A percentile compares a stretch with the other conserved stretches of the same genome.
Conservation (phyloP, 2,113 vertebrate species). For the Dendrocopos noguchii region DNA sequence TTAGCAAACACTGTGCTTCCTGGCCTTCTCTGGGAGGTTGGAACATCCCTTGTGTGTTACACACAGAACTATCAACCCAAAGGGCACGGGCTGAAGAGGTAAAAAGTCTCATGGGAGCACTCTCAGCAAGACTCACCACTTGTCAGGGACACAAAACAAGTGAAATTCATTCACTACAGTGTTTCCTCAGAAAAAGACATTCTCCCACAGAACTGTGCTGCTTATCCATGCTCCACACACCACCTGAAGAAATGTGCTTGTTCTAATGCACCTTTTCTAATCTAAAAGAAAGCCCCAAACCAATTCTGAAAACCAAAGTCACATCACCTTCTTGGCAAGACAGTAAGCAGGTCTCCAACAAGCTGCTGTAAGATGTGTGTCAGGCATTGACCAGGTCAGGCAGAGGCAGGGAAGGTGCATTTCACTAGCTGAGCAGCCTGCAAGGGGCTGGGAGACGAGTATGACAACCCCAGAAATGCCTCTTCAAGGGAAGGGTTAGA, state of each 20-base stretch:
- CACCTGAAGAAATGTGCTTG: background rate
- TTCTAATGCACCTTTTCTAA: background rate
- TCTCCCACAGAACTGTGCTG: background rate
- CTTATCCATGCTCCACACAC: background rate
- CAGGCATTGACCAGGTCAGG: background rate
- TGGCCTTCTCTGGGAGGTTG: background rate
- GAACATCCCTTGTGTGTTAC: background rate
- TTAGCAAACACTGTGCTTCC: background rate
- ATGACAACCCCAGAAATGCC: background rate
- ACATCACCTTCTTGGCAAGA: background rate
- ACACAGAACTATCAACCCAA: background rate
- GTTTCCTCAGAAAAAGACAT: background rate
- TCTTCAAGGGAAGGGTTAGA: background rate
- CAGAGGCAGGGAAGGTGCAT: background rate
- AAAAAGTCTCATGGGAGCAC: accelerated
- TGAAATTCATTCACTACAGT: background rate
- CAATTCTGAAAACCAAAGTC: background rate
- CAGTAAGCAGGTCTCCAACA: background rate
- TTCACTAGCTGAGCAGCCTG: background rate
- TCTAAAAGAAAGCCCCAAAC: background rate
- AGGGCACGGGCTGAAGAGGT: background rate
- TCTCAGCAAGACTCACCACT: background rate
- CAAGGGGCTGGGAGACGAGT: background rate
- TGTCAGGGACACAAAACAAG: background rate
- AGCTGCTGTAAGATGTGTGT: background rate